Conservation (phyloP, 2,888 invertebrate species). For the Drosophila heteroneura region DNA sequence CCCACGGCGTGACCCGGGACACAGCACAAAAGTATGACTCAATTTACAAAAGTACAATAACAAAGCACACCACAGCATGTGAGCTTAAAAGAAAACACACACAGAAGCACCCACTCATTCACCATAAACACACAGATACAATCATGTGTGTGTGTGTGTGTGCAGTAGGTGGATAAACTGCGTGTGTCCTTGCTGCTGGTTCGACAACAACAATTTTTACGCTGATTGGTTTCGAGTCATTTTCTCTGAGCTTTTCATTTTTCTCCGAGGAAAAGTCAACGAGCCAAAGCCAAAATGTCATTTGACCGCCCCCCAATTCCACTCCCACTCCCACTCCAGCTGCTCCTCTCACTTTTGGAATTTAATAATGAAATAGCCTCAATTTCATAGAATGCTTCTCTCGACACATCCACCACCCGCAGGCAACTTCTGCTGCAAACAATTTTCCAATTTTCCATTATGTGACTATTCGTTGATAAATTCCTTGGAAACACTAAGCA, state of each 20-base stretch:
- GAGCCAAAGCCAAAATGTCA: conserved; percentile 74
- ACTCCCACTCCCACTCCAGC: background rate
- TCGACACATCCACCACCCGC: background rate
- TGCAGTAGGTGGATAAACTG: conserved; percentile 22
- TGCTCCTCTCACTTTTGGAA: conserved; percentile 57
- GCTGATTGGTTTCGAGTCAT: conserved; percentile 79
- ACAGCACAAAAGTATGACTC: conserved; percentile 53
- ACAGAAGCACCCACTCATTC: conserved; percentile 5
- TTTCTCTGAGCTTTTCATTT: conserved; percentile 52
- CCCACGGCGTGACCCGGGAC: conserved; percentile 27
- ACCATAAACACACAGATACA: conserved; percentile 9
- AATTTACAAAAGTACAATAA: conserved; percentile 62
- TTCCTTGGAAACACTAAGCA: conserved; percentile 41
- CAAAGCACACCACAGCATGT: conserved; percentile 22
- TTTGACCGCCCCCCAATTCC: conserved; percentile 2
- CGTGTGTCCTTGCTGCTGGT: conserved; percentile 43
- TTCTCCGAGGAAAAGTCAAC: conserved; percentile 57
- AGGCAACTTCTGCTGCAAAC: conserved; percentile 34
- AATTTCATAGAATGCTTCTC: conserved; percentile 30
- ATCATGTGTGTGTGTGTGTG: background rate
- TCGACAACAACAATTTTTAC: conserved; percentile 75
- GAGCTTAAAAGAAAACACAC: conserved; percentile 17
- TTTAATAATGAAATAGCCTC: conserved; percentile 80
- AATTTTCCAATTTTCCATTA: conserved; percentile 71
- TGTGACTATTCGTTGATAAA: conserved; percentile 70